phyloP scores from a whole-genome alignment of 2,113 vertebrate genomes.

The Romanogobio albipinnatus region DNA sequence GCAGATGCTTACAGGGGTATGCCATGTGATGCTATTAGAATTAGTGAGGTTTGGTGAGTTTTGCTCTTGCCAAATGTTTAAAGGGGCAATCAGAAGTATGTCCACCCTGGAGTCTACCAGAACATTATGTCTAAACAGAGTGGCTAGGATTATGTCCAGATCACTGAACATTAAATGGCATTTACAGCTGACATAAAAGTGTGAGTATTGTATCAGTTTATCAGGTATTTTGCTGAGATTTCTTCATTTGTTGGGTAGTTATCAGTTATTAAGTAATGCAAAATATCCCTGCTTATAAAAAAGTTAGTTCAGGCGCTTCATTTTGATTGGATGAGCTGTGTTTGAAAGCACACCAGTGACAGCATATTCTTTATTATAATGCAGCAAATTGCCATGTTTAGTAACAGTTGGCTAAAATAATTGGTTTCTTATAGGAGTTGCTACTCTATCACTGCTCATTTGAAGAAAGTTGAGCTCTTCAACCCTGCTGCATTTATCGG shows the following conservation, averaged over 20 bases:
- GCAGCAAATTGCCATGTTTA: background rate
- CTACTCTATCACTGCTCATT: background rate
- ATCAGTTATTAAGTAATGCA: background rate
- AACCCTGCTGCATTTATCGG: background rate
- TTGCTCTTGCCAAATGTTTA: constrained; percentile 25
- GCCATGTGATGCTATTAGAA: constrained; percentile 70
- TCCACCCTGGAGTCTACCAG: background rate
- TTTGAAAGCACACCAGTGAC: background rate
- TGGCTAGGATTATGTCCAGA: background rate
- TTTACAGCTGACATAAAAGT: background rate
- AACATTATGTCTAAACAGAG: background rate
- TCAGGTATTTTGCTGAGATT: background rate
- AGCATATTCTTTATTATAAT: background rate
- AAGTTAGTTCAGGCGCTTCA: background rate
- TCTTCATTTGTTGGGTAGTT: background rate
- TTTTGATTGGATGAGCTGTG: background rate
- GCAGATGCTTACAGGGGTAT: constrained; percentile 67
- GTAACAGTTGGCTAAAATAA: background rate
- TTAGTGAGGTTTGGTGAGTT: constrained; percentile 66
- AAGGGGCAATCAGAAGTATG: background rate
- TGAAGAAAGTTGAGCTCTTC: background rate
- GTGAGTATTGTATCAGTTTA: background rate
- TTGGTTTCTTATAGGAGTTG: background rate
- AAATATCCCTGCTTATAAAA: background rate
- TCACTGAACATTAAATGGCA: background rate